Base-by-base conservation (phyloP, 2,888 invertebrate species). In the Acanthosoma haemorrhoidale region DNA sequence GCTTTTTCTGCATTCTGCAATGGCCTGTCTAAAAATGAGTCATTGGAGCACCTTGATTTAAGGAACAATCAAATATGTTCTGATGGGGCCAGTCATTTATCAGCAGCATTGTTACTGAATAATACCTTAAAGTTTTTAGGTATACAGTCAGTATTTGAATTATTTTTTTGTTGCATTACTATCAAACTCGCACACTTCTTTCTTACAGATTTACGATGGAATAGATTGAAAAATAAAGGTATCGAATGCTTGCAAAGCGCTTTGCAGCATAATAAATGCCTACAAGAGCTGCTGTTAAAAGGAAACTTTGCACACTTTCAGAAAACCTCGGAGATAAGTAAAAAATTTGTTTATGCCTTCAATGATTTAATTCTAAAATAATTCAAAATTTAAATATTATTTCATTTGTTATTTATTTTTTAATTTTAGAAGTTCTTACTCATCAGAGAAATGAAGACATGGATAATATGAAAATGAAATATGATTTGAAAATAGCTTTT, bases 31-130 rank as follows among this genome's bases (percentile, higher is more conserved):
- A 61, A 59, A 32, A 74, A 72, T 34, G 38, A 60, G 13, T 58
- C 63, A 29, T 41, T 74, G 32, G 72, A 72, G 38, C 38, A 68
- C 9, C 39, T 74, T 38, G 74, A 74, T 69, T 60, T 74, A 11
- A 61, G 74, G 13, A 72, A 71, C 71, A 74, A 74, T 41, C 71
- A 74, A 61, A 32, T 72, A 36, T 60, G 69, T 31, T 64, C 68
- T 32, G 70, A 69, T 25, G 70, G 69, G 67, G 71, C 71, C 18
- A 58, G 66, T 32, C 68, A 69, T 21, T 58, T 74, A 21, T 71
- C 66, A n/a, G 41, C 32, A 31, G 70, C 71, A 11, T 36, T 74
- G 36, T 15, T 39, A 25, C 59, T 51, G 5, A 73, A 73, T 29
- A 41, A 36, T 57, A 51, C 70, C 36, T 59, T 73, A 15, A 63